These are phyloP conservation scores for Drosophila subobscura DNA, from an alignment of 1,140 invertebrate genomes.

Conservation along the genomic window DNA sequence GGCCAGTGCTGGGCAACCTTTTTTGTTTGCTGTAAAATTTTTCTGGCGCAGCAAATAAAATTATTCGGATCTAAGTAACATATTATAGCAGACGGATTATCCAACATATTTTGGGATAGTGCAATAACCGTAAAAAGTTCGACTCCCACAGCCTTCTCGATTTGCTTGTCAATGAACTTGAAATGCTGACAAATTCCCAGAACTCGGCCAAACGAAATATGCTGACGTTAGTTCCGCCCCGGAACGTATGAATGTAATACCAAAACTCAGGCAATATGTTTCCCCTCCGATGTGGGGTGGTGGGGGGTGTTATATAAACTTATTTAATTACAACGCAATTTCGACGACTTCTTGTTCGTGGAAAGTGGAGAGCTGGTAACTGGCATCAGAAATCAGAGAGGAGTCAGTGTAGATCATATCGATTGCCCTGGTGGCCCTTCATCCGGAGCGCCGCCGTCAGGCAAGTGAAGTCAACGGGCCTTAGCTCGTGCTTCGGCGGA, in stretches of 20 bases:
- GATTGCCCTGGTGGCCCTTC: neutral
- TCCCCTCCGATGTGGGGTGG: neutral
- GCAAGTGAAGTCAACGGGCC: constrained; percentile 4
- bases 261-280: neutral
- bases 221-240: constrained; percentile 60
- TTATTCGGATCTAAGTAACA: neutral
- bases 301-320: too few relatives aligned
- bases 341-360: neutral
- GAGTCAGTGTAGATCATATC: constrained; percentile 2
- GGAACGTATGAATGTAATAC: constrained; percentile 5
- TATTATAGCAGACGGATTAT: constrained; percentile 1
- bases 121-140: constrained; percentile 34
- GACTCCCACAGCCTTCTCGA: neutral
- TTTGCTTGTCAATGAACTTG: constrained; percentile 63
- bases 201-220: constrained; percentile 34
- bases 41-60: neutral
- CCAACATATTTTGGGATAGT: constrained; percentile 21
- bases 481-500: too few relatives aligned
- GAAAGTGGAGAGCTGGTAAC: neutral
- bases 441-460: constrained; percentile 42
- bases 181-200: constrained; percentile 26
- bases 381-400: too few relatives aligned
- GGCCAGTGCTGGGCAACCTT: neutral
- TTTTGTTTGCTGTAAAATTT: neutral
- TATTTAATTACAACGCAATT: too few relatives aligned